Percentiles rank a stretch among this genome's conserved stretches.
These are phyloP conservation scores for Drosophila seguyi DNA, from an alignment of 1,140 invertebrate genomes.

Conservation along the genomic window DNA sequence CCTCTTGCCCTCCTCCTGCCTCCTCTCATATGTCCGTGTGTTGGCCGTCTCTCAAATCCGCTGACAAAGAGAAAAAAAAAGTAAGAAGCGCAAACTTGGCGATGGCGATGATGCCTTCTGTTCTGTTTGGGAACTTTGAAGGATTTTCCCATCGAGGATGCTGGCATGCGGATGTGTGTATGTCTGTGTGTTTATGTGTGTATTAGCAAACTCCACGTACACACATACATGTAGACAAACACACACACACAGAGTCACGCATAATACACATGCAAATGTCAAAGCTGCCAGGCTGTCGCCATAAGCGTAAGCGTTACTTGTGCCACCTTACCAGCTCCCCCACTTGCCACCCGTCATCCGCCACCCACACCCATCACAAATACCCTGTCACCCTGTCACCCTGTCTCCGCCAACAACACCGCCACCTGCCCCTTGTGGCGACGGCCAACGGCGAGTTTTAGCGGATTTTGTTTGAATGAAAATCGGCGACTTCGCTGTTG, in stretches of 20 bases:
- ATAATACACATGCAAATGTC: slow-evolving; percentile 58
- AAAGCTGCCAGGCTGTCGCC: slow-evolving; percentile 53
- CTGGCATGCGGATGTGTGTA: slow-evolving; percentile 11
- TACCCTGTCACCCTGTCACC: slow-evolving; percentile 1
- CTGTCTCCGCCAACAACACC: neutral
- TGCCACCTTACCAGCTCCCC: slow-evolving; percentile 18
- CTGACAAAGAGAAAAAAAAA: slow-evolving; percentile 23
- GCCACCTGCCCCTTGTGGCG: slow-evolving; percentile 9
- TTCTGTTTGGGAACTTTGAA: slow-evolving; percentile 45
- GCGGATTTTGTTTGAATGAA: slow-evolving; percentile 56
- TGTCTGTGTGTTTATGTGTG: slow-evolving; percentile 14
- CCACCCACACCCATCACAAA: neutral
- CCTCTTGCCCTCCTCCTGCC: neutral
- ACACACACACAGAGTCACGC: slow-evolving; percentile 23
- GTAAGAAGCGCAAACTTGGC: slow-evolving; percentile 32
- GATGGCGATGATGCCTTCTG: slow-evolving; percentile 42
- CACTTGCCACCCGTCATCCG: neutral
- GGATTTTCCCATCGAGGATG: slow-evolving; percentile 48
- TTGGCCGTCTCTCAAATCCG: slow-evolving; percentile 6
- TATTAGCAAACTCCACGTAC: slow-evolving; percentile 24
- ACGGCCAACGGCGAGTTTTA: slow-evolving; percentile 53
- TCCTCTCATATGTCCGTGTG: slow-evolving; percentile 6
- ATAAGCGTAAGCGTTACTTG: slow-evolving; percentile 41
- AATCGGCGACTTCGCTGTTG: slow-evolving; percentile 16
- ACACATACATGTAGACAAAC: neutral